Evolutionary conservation across 2,888 invertebrate genomes (phyloP), one percentile per base, ranked within the genome.

Genomic region (Timandra comae): DNA sequence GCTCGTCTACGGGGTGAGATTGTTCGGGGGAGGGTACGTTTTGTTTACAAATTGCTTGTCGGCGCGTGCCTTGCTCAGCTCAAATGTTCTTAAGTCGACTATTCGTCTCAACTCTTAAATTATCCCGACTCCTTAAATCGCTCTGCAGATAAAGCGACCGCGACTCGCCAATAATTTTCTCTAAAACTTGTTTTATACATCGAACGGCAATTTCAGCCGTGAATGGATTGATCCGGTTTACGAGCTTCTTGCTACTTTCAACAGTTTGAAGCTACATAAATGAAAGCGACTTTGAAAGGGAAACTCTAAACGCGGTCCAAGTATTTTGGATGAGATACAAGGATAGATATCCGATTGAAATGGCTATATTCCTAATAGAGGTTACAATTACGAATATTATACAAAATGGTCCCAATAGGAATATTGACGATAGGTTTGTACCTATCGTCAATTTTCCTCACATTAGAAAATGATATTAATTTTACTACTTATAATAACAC

Each of bases 1-100:
- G 62, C 63, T 66, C 52, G 61, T 51, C 49, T 58, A 53, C 56
- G 49, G 63, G 56, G 59, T 62, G 60, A 69, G 76, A 72, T 77
- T 71, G 73, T 77, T 75, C 66, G 64, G 63, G n/a, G 49, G 54
- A 63, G 71, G 74, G 68, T 76, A 66, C 71, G 78, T 75, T 80
- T 82, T 81, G 81, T 80, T 73, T 81, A 78, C 80, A 81, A 84
- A 82, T 82, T 78, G 77, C 64, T 67, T 57, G 61, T 56, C 56
- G 66, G 75, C 62, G 75, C 73, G 74, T 74, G 79, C 69, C 64
- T 56, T 55, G 52, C 57, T 59, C 55, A 53, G 44, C 53, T 58
- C 49, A 55, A 63, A 69, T 67, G 63, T 62, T 63, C 60, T 56
- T n/a, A n/a, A n/a, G n/a, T n/a, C n/a, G n/a, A n/a, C n/a, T n/a